These are phyloP conservation scores for Marmota monax DNA, from an alignment of 2,113 vertebrate species.

Conservation along the genomic window DNA sequence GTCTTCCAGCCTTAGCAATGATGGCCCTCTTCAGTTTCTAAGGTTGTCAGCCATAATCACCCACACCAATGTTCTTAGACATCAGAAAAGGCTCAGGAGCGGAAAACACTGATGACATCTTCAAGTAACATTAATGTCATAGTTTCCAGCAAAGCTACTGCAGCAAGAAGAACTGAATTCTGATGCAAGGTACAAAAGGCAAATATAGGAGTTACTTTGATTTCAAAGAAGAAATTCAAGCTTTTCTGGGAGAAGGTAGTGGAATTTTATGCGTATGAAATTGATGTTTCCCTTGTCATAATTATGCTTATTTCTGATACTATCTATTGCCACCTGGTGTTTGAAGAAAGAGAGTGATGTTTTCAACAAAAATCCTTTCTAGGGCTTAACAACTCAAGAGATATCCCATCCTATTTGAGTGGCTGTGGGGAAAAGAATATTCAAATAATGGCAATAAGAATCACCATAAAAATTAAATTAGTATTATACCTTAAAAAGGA, in stretches of 20 bases:
- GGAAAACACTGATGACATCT: not conserved
- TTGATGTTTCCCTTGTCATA: not conserved
- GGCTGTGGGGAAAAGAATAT: not conserved
- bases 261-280: not conserved
- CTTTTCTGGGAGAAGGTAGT: not conserved
- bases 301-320: not conserved
- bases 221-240: not conserved
- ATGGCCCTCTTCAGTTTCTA: not conserved
- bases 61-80: not conserved
- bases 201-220: not conserved
- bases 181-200: not conserved
- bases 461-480: not conserved
- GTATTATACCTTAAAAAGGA: not conserved
- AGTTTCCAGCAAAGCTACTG: not conserved
- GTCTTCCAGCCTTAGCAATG: not conserved
- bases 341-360: not conserved
- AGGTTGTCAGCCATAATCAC: not conserved
- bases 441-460: constrained; percentile 25
- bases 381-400: not conserved
- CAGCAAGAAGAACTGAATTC: not conserved
- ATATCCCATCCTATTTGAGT: not conserved
- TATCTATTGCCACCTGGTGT: not conserved
- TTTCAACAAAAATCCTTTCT: not conserved
- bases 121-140: not conserved
- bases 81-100: not conserved